A percentile compares a stretch with the other conserved stretches of the same genome.
Conservation (phyloP, 2,888 invertebrate genomes). For the Acleris holmiana region DNA sequence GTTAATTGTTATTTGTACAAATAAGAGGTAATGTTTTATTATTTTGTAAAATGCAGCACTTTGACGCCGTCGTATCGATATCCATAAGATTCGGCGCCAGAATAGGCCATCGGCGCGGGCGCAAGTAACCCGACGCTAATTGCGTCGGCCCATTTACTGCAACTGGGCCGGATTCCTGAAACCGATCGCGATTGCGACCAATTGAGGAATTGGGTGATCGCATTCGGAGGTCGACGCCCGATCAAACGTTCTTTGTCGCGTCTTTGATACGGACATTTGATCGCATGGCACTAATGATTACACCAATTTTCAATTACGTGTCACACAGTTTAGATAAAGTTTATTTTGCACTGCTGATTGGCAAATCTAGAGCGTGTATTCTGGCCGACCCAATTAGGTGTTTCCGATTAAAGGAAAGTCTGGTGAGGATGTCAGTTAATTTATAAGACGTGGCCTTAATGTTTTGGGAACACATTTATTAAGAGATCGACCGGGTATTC, state of each 20-base stretch:
- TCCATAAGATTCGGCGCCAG: background rate
- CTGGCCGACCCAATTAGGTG: background rate
- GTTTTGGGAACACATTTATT: background rate
- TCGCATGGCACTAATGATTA: background rate
- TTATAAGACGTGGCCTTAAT: background rate
- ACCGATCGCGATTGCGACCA: conserved; percentile 18
- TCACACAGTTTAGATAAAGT: background rate
- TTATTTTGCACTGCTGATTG: background rate
- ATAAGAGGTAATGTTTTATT: background rate
- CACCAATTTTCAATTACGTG: background rate
- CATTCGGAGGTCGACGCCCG: conserved; percentile 6
- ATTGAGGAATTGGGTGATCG: conserved; percentile 6
- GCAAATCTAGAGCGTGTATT: background rate
- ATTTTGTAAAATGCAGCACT: background rate
- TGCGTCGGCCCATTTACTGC: conserved; percentile 15
- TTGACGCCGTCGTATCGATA: background rate
- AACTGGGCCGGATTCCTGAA: conserved; percentile 21
- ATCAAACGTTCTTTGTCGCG: background rate
- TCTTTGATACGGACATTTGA: background rate
- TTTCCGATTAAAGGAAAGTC: background rate
- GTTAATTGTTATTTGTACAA: no score
- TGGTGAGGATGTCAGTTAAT: background rate
- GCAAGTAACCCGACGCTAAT: conserved; percentile 22
- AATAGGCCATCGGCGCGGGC: conserved; percentile 13
- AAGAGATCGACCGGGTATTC: no score